Base-by-base conservation (phyloP, 2,888 invertebrate species). In the Atethmia centrago region DNA sequence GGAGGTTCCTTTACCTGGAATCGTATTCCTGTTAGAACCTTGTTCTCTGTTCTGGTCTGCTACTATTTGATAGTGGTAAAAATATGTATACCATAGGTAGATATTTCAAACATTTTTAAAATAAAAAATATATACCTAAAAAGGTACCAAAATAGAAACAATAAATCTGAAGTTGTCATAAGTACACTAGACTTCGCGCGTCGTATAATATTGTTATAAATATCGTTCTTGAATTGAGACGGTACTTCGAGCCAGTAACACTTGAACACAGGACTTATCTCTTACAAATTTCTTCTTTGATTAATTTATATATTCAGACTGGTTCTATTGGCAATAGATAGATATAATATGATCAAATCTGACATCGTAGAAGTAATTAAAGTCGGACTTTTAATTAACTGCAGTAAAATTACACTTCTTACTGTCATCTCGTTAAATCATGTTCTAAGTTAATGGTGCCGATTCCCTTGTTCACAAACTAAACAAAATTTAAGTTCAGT, bases 131-230 rank as follows among this genome's bases (percentile, higher is more conserved):
- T 2, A 4, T 31, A 36, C 36, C 36, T 36, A 36, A 36, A 36
- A 36, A 36, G 36, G 36, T 36, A 36, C 7, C 4, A 55, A 47
- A 56, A 56, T 2, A 74, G 49, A n/a, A 55, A 31, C 8, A 77
- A 69, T 56, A 51, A 77, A 16, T 62, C 21, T 45, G 12, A 40
- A 67, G 61, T 77, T 42, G 51, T 56, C 51, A 3, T 28, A 53
- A 63, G 63, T 63, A 53, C 31, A 62, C 67, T 76, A 63, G 75
- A 36, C 36, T 36, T 36, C 36, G 62, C 42, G 25, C 36, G n/a
- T 58, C 45, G 62, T 64, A 75, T 74, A 79, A 75, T 70, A 75
- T 45, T 66, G 42, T 49, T 59, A 75, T 80, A 67, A 75, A 75
- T 64, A 58, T 59, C 21, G 14, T 63, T 55, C 45, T 49, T 67